Evolutionary conservation across 2,888 invertebrate genomes (phyloP), one percentile per base, ranked within the genome.

Genomic region (Byasa hedistus): DNA sequence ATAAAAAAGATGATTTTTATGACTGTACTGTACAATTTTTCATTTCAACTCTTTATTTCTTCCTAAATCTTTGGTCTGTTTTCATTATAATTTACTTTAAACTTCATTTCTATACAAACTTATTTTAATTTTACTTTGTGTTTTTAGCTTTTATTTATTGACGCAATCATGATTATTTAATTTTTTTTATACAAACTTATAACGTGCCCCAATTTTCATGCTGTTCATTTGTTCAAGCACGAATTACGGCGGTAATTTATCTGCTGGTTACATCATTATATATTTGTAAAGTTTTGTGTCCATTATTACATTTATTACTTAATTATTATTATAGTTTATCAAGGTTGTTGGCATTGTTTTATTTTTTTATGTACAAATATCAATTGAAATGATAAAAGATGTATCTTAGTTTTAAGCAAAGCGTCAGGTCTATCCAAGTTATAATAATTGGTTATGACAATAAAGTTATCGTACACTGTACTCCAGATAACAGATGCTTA

Each of bases 321-420:
- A 84, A 84, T 85, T 80, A 84, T 85, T 81, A 88, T 81, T 81
- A 87, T 86, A 89, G 86, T 90, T 86, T 89, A 88, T 89, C 78
- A 83, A 82, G 85, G 87, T 88, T 86, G 91, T 90, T 89, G 87
- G 85, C 82, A 86, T 81, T 83, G 84, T 88, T 89, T 89, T 88
- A 88, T 87, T 90, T 87, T n/a, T 77, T 82, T 80, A 79, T 91
- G 91, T 91, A 91, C 91, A 91, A 91, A 91, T 89, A 89, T 87
- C 86, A 84, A 86, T 87, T 87, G 85, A 87, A 85, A 83, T 84
- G 79, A 83, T 80, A 79, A 44, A 81, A 85, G 44, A 76, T 82
- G 80, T 87, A 88, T 86, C 81, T 76, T 89, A 89, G 85, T 79
- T 81, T 70, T 89, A 87, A 84, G 84, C 75, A 74, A 76, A 75